Percentiles rank a stretch among this genome's conserved stretches.
phyloP scores from a whole-genome alignment of 2,113 vertebrate genomes.

The Lipotes vexillifer region DNA sequence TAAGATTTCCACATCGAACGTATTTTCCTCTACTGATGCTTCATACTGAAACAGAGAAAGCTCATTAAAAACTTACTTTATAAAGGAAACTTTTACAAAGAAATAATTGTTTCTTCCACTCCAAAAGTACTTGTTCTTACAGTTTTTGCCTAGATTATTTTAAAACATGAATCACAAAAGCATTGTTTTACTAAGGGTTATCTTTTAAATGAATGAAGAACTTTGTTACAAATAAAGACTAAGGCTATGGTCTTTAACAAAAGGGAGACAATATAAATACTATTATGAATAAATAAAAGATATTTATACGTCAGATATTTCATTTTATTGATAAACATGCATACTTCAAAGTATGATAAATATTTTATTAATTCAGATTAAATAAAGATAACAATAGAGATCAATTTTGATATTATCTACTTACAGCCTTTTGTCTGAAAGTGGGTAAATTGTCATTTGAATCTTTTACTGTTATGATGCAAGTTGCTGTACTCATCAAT shows the following conservation, averaged over 20 bases:
- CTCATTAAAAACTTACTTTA: neutral
- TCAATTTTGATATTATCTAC: conserved; percentile 60
- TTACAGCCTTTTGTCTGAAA: conserved; percentile 84
- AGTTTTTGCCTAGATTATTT: neutral
- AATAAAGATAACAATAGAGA: neutral
- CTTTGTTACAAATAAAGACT: neutral
- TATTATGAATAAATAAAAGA: neutral
- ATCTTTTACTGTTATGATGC: conserved; percentile 81
- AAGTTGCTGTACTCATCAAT: conserved; percentile 83
- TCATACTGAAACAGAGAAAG: conserved; percentile 79
- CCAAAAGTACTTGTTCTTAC: neutral
- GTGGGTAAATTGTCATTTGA: conserved; percentile 89
- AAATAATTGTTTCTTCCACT: neutral
- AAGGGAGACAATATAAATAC: neutral
- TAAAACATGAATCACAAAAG: neutral
- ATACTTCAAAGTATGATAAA: neutral
- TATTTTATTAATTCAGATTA: neutral
- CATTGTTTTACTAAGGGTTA: neutral
- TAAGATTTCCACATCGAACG: conserved; percentile 80
- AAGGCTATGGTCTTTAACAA: neutral
- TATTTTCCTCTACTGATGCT: conserved; percentile 83
- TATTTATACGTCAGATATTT: neutral
- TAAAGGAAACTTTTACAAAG: conserved; percentile 5
- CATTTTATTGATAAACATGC: neutral
- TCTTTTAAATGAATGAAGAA: neutral